A percentile compares a stretch with the other conserved stretches of the same genome.
Evolutionary conservation across 2,113 vertebrate species (phyloP).

Genomic region (Ranitomeya imitator): DNA sequence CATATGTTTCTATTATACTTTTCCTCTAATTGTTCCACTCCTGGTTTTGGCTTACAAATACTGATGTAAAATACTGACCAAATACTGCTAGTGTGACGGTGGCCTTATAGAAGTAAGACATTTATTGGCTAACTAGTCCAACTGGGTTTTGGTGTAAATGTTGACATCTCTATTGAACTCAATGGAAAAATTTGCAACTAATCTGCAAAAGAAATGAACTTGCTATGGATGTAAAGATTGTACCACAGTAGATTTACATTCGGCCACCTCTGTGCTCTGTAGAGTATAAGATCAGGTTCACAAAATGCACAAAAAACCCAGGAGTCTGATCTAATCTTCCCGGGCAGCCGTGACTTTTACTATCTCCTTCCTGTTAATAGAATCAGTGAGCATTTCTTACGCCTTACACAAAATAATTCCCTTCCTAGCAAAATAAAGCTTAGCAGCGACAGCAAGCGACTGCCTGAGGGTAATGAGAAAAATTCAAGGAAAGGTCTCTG

Average conservation of each 20-base stretch:
- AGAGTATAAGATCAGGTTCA: constrained; percentile 5
- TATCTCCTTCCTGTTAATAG: constrained; percentile 31
- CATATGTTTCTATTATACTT: too few relatives aligned
- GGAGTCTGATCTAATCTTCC: constrained; percentile 21
- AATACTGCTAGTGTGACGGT: too few relatives aligned
- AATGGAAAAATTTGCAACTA: too few relatives aligned
- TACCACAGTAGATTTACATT: not conserved
- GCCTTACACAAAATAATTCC: constrained; percentile 30
- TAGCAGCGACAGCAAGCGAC: constrained; percentile 21
- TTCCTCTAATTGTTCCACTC: too few relatives aligned
- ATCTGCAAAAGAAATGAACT: too few relatives aligned
- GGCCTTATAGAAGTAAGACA: too few relatives aligned
- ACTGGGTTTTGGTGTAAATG: too few relatives aligned
- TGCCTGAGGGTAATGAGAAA: constrained; percentile 11
- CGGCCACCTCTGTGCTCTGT: not conserved
- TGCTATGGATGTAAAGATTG: too few relatives aligned
- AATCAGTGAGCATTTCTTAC: constrained; percentile 8
- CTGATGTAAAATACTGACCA: too few relatives aligned
- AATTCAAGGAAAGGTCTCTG: constrained; percentile 16
- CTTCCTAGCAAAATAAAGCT: constrained; percentile 32
- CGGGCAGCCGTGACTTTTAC: constrained; percentile 34
- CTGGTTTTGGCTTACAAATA: too few relatives aligned
- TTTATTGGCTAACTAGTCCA: too few relatives aligned
- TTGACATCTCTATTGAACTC: too few relatives aligned
- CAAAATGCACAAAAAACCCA: not conserved